Base-by-base conservation (phyloP, 2,113 vertebrate species). In the Crotalus helleri region DNA sequence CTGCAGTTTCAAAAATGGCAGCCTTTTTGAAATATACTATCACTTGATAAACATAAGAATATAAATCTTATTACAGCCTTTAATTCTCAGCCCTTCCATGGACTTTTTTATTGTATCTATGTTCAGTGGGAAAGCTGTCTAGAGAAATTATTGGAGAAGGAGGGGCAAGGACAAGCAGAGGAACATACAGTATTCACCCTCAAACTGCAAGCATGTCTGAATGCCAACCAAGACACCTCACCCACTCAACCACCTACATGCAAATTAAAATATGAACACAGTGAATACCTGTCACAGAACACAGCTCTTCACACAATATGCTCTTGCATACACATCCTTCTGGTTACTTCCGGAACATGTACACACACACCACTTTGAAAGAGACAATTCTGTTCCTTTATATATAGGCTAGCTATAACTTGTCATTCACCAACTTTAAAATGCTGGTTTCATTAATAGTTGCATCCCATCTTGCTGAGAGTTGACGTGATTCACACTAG, bases 201-300 rank as follows among this genome's bases (percentile, higher is more conserved):
- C 88, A 51, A 61, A 39, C 55, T 87, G 88, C n/a, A 93, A 54
- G 59, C 89, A 69, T 87, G 85, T 94, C 95, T 95, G 94, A 93
- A 95, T 94, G 95, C 95, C 90, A 94, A 95, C 95, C 0, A 55
- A 94, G 94, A 94, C 95, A 94, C 96, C 93, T 93, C 96, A 95
- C 96, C 96, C 96, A 55, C 74, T 12, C 94, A 91, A 29, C 95
- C 93, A n/a, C 97, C 96, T 95, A 96, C 97, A 91, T 95, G 61
- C 53, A 94, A 94, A 86, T 95, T 95, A 94, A 97, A 95, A 92
- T 92, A 93, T 93, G 95, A 96, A 96, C 95, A 95, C 96, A 94
- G 87, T 26, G 91, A 91, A 85, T 95, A 94, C 93, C 91, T 90
- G 90, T 39, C 85, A 92, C 85, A 87, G 95, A 24, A 93, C 91